These are phyloP conservation scores for Siderastrea radians DNA, from an alignment of 92 coral and sea anemone genomes.

Conservation along the genomic window DNA sequence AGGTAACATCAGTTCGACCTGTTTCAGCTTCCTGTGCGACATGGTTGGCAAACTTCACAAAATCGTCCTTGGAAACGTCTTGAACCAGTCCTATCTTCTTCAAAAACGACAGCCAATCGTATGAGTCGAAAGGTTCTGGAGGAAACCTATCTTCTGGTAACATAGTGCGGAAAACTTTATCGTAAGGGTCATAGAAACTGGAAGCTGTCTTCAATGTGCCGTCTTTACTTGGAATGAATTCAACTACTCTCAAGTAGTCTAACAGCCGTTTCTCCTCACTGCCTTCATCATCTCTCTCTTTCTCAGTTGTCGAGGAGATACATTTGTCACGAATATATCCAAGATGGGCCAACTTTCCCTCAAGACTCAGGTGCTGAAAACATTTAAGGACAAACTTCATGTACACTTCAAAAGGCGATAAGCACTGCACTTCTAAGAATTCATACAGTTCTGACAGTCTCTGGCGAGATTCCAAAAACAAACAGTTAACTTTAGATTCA, in stretches of 20 bases:
- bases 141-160: conserved; percentile 62
- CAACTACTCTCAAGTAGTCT: background rate
- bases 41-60: conserved; percentile 59
- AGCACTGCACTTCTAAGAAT: conserved; percentile 40
- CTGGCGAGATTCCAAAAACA: conserved; percentile 32
- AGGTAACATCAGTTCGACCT: conserved; percentile 22
- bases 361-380: conserved; percentile 44
- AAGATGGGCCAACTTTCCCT: conserved; percentile 50
- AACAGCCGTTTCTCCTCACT: background rate
- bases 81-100: conserved; percentile 55
- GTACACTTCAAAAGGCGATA: conserved; percentile 62
- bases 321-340: conserved; percentile 27
- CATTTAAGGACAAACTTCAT: conserved; percentile 57
- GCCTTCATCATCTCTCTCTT: background rate
- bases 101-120: conserved; percentile 67
- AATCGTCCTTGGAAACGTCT: conserved; percentile 48
- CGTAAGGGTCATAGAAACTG: conserved; percentile 64
- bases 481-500: conserved; percentile 30
- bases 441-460: conserved; percentile 44
- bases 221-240: conserved; percentile 18
- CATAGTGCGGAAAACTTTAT: conserved; percentile 64
- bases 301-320: background rate
- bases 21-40: conserved; percentile 52
- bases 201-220: conserved; percentile 47
- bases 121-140: conserved; percentile 49